Conservation (phyloP, 1,140 invertebrate species). For the Sogatella furcifera region DNA sequence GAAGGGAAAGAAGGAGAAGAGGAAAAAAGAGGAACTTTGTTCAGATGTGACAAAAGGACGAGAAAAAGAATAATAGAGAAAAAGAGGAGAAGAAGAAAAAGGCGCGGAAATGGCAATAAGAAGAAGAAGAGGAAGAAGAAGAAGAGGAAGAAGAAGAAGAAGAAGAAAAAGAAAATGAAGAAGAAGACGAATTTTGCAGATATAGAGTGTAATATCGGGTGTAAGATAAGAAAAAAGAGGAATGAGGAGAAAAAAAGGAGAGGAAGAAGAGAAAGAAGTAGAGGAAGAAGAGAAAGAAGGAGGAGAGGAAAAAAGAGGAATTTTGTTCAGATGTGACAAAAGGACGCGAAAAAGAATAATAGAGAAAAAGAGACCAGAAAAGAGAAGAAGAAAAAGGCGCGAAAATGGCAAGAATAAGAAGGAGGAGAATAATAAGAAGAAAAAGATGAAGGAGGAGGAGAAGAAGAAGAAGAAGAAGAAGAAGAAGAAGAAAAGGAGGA, state of each 20-base stretch:
- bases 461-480: too few species aligned
- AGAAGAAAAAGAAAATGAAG: not conserved
- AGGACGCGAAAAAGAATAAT: not conserved
- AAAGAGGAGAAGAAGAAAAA: not conserved
- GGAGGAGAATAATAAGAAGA: not conserved
- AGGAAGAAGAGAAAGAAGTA: too few species aligned
- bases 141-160: not conserved
- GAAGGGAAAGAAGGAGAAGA: too few species aligned
- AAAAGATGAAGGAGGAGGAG: too few species aligned
- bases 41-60: not conserved
- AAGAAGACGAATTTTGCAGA: not conserved
- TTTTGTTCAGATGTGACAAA: not conserved
- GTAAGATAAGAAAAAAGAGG: not conserved
- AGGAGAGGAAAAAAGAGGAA: too few species aligned
- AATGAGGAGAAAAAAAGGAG: too few species aligned
- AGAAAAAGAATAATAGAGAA: not conserved
- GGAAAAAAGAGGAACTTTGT: too few species aligned
- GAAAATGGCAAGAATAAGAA: not conserved
- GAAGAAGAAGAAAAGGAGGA: too few species aligned
- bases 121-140: not conserved
- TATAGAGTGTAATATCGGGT: too few species aligned
- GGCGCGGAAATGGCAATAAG: not conserved
- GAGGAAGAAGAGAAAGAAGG: not conserved
- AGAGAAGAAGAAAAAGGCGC: not conserved
- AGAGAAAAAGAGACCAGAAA: too few species aligned